Percentiles rank a stretch among this genome's conserved stretches.
phyloP scores from a whole-genome alignment of 2,113 vertebrate genomes.

The Lota lota region DNA sequence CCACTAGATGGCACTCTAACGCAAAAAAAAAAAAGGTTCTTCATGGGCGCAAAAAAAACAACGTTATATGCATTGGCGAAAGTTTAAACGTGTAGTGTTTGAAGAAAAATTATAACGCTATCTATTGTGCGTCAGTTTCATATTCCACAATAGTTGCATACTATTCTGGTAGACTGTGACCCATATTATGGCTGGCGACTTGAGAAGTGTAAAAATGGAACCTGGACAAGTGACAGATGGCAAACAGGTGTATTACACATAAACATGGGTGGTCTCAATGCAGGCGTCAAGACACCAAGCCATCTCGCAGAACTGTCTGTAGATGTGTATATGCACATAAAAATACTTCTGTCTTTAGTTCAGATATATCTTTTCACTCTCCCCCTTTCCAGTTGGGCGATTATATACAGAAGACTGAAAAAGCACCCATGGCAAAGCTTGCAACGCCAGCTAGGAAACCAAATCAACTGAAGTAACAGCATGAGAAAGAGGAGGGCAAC shows the following conservation, averaged over 20 bases:
- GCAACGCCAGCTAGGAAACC: too few relatives aligned
- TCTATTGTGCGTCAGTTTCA: not conserved
- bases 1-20: conserved; percentile 59
- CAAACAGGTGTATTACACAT: not conserved
- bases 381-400: too few relatives aligned
- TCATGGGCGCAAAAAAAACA: not conserved
- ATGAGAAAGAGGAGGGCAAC: not conserved
- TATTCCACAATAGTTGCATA: not conserved
- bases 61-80: not conserved
- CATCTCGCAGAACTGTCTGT: too few relatives aligned
- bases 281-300: not conserved
- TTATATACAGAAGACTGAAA: too few relatives aligned
- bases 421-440: too few relatives aligned
- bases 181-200: not conserved
- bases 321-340: too few relatives aligned
- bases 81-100: conserved; percentile 6
- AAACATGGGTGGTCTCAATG: not conserved
- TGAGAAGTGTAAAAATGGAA: not conserved
- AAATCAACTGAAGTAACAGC: too few relatives aligned
- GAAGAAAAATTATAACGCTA: not conserved
- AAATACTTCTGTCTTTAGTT: too few relatives aligned
- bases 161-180: not conserved
- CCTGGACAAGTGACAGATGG: conserved; percentile 1
- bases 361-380: too few relatives aligned
- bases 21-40: conserved; percentile 18